Conservation (phyloP, 2,888 invertebrate species). For the Diarsia mendica region DNA sequence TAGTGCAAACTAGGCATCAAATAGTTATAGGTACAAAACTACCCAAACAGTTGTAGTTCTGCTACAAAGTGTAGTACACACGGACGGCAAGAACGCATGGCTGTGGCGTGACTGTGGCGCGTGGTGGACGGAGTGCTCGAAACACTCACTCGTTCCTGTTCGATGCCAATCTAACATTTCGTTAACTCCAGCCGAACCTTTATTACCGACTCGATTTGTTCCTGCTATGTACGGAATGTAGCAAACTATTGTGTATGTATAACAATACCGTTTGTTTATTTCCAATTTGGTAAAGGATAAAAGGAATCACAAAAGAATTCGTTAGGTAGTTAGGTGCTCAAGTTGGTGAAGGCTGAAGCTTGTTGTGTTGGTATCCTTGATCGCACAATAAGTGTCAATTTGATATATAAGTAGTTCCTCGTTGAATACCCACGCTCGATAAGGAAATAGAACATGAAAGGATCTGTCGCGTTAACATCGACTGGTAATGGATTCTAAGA, state of each 20-base stretch:
- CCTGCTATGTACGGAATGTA: slow-evolving; percentile 27
- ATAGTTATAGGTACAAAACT: neutral
- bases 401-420: slow-evolving; percentile 7
- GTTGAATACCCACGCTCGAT: neutral
- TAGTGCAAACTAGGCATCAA: neutral
- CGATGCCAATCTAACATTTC: slow-evolving; percentile 43
- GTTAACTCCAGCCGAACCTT: slow-evolving; percentile 33
- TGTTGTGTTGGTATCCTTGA: slow-evolving; percentile 11
- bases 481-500: neutral
- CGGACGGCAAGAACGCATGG: neutral
- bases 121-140: neutral
- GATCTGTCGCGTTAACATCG: neutral
- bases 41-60: neutral
- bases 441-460: neutral
- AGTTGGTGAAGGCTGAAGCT: slow-evolving; percentile 2
- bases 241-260: slow-evolving; percentile 31
- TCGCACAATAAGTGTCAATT: slow-evolving; percentile 1
- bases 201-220: slow-evolving; percentile 49
- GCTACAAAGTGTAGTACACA: slow-evolving; percentile 31
- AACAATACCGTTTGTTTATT: slow-evolving; percentile 37
- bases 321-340: neutral
- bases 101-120: neutral
- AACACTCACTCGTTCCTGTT: slow-evolving; percentile 16
- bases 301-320: slow-evolving; percentile 30
- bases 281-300: slow-evolving; percentile 25